Base-by-base conservation (phyloP, 1,140 invertebrate species). In the Trialeurodes vaporariorum region DNA sequence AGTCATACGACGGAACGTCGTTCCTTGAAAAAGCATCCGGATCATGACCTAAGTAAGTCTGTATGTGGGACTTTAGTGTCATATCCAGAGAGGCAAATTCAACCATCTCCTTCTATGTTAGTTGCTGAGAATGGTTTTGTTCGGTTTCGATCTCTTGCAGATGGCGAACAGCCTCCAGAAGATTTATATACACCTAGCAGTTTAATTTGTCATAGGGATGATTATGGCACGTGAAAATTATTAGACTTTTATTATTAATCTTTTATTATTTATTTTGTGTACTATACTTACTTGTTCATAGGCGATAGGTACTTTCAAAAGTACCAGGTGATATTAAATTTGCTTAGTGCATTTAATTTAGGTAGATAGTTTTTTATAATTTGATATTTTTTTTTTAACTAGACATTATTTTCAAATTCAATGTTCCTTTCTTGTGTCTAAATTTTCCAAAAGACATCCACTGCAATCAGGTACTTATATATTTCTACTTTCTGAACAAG, bases 71-170 rank as follows among this genome's bases (percentile, higher is more conserved):
- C 68, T 25, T 26, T 69, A 24, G 68, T 65, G 2, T 66, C 71
- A 2, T 72, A 63, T 67, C 74, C 66, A 67, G 76, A 67, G n/a
- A 71, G 71, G 61, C 58, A 70, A 67, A 71, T 72, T 24, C 73
- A 72, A 26, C 71, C 72, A 25, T 76, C 76, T 25, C 75, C 76
- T 25, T 86, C 82, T 66, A 92, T 92, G 89, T 79, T 93, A 60
- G 89, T 92, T 2, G 89, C 89, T 69, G 91, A 93, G 72, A 88
- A 91, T 71, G 90, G 91, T 1, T 92, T 93, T 75, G 86, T 92
- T 1, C 81, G 91, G 64, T 93, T 92, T 79, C 82, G 89, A 27
- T 85, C 85, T 13, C 73, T 87, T 64, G 86, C 86, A 49, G 85
- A 75, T 67, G 71, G 67, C 21, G 34, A 49, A 49, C 34, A 49